Conservation (phyloP, 64 coral and sea anemone genomes). For the Actinia tenebrosa region DNA sequence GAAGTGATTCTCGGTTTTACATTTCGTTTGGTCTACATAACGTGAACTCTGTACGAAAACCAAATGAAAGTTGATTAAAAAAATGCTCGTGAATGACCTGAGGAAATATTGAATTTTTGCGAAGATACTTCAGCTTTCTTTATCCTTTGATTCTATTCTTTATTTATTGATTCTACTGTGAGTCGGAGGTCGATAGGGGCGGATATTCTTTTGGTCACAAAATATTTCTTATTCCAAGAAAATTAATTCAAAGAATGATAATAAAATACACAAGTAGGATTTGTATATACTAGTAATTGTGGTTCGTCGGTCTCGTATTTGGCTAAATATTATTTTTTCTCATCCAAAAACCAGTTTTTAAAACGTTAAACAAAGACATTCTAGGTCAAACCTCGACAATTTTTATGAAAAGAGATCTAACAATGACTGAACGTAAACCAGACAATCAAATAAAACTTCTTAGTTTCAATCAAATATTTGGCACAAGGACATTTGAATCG, state of each 20-base stretch:
- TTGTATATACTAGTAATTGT: neutral
- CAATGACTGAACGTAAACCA: neutral
- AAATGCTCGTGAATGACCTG: neutral
- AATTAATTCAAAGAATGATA: neutral
- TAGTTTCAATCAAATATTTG: constrained; percentile 1
- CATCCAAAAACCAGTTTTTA: neutral
- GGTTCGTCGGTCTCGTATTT: neutral
- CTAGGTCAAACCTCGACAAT: neutral
- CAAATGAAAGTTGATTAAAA: neutral
- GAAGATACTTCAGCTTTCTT: neutral
- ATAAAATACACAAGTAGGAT: neutral
- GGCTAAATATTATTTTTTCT: neutral
- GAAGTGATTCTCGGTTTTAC: neutral
- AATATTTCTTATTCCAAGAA: neutral
- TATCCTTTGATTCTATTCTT: too few relatives aligned
- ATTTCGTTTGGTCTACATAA: neutral
- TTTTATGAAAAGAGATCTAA: neutral
- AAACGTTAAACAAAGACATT: neutral
- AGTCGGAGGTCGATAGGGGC: neutral
- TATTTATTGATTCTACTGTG: neutral
- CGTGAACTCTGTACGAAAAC: neutral
- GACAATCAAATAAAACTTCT: neutral
- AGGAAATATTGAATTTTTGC: neutral
- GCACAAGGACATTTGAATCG: neutral
- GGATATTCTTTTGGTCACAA: neutral